phyloP scores from a whole-genome alignment of 2,113 vertebrate species.

The Hiodon alosoides region DNA sequence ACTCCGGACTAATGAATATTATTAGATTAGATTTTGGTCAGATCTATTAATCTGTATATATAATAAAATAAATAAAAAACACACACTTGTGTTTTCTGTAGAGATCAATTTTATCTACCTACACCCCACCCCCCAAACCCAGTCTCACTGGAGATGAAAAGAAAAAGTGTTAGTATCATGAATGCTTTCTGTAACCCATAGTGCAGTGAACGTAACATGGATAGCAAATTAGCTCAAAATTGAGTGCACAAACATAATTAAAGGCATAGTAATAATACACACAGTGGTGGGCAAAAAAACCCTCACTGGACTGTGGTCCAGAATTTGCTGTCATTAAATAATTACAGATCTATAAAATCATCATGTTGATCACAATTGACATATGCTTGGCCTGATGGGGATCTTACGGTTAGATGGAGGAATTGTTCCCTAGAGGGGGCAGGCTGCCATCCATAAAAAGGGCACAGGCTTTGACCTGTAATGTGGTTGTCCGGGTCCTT shows the following conservation, averaged over 20 bases:
- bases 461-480: no score
- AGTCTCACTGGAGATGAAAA: constrained; percentile 6
- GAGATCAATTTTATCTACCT: background rate
- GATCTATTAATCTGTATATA: background rate
- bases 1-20: background rate
- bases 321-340: background rate
- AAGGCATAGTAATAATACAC: no score
- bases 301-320: background rate
- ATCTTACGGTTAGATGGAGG: background rate
- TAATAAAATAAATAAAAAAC: no score
- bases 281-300: no score
- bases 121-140: background rate
- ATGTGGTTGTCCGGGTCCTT: background rate
- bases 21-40: background rate
- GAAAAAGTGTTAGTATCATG: background rate
- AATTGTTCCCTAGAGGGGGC: background rate
- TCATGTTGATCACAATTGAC: background rate
- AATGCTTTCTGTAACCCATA: background rate
- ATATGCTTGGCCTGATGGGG: background rate
- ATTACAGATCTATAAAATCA: background rate
- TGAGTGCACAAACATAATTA: no score
- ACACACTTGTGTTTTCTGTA: background rate
- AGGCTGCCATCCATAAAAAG: background rate
- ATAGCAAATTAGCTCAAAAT: background rate
- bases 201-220: background rate